phyloP scores from a whole-genome alignment of 2,113 vertebrate genomes.

The Atractosteus spatula region DNA sequence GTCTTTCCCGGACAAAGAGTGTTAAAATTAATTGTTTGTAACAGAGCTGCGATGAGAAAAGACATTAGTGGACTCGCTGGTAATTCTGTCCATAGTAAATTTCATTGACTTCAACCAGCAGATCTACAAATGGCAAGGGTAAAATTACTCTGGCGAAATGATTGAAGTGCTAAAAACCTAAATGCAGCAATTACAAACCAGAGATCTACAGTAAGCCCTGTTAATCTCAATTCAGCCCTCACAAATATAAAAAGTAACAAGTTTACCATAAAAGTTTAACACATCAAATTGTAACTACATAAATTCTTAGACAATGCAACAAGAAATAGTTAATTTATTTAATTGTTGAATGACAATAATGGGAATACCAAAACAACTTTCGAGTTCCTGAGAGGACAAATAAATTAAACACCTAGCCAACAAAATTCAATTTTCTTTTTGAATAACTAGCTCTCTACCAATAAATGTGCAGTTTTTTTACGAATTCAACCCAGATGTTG shows the following conservation, averaged over 20 bases:
- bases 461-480: too few relatives aligned
- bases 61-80: conserved; percentile 16
- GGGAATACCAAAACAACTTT: not conserved
- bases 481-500: conserved; percentile 58
- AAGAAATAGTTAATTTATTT: not conserved
- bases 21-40: conserved; percentile 51
- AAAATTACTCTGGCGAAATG: conserved; percentile 8
- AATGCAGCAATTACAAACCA: not conserved
- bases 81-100: conserved; percentile 9
- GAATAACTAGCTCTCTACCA: too few relatives aligned
- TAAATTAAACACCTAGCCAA: conserved; percentile 19
- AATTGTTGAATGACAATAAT: not conserved
- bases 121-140: conserved; percentile 1
- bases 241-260: not conserved
- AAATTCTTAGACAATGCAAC: not conserved
- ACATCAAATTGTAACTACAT: not conserved
- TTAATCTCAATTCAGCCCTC: not conserved
- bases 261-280: not conserved
- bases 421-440: too few relatives aligned
- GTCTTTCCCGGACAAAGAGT: conserved; percentile 36
- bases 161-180: not conserved
- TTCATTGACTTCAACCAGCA: conserved; percentile 1
- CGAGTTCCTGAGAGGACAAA: conserved; percentile 4
- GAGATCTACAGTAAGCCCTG: not conserved
- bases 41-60: conserved; percentile 33